These are phyloP conservation scores for Archilochus colubris DNA, from an alignment of 2,113 vertebrate genomes.

Conservation along the genomic window DNA sequence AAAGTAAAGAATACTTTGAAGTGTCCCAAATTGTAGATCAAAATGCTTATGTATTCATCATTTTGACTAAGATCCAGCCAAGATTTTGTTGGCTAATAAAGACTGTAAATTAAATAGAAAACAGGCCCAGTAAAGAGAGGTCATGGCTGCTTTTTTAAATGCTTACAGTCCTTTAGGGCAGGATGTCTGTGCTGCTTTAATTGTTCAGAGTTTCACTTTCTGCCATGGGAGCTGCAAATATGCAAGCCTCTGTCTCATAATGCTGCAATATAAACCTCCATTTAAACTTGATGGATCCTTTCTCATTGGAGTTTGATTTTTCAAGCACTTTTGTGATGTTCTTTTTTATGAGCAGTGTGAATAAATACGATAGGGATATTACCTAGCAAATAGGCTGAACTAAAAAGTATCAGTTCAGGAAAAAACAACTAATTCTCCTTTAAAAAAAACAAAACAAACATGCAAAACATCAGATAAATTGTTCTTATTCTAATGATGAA, in stretches of 20 bases:
- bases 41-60: conserved; percentile 51
- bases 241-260: conserved; percentile 36
- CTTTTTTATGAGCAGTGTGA: conserved; percentile 40
- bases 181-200: conserved; percentile 61
- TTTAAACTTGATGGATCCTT: conserved; percentile 73
- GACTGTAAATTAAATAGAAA: conserved; percentile 60
- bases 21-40: neutral
- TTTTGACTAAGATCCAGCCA: conserved; percentile 44
- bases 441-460: neutral
- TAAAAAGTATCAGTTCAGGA: neutral
- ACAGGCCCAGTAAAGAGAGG: conserved; percentile 50
- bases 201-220: conserved; percentile 59
- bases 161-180: conserved; percentile 34
- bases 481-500: neutral
- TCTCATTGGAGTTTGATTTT: conserved; percentile 55
- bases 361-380: conserved; percentile 44
- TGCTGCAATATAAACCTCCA: conserved; percentile 39
- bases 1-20: conserved; percentile 64
- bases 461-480: neutral
- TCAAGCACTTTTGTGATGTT: conserved; percentile 19
- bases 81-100: conserved; percentile 67
- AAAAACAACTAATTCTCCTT: neutral
- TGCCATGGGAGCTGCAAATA: conserved; percentile 44
- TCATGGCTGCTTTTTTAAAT: conserved; percentile 59
- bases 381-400: conserved; percentile 21